A percentile compares a stretch with the other conserved stretches of the same genome.
These are phyloP conservation scores for Dipodomys spectabilis DNA, from an alignment of 2,113 vertebrate species.

Conservation along the genomic window DNA sequence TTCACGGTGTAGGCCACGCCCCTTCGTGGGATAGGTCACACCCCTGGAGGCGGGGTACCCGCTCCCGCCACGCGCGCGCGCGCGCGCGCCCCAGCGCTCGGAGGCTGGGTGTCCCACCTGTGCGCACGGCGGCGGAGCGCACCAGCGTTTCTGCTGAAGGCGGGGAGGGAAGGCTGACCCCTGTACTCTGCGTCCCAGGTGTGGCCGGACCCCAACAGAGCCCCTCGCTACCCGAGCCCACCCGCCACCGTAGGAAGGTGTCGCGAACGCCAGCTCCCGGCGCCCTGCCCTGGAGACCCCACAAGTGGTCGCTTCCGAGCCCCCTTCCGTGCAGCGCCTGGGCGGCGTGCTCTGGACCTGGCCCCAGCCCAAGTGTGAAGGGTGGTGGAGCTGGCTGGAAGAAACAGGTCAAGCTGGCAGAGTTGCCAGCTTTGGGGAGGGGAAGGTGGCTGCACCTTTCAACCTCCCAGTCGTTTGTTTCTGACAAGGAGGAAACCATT, in stretches of 20 bases:
- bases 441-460: not conserved
- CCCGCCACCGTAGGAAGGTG: no score
- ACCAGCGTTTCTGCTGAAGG: not conserved
- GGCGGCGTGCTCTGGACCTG: not conserved
- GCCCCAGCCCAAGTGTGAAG: not conserved
- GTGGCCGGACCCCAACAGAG: no score
- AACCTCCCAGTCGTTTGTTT: not conserved
- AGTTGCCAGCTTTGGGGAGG: not conserved
- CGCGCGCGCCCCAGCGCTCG: not conserved
- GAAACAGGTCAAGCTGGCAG: not conserved
- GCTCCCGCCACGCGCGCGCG: no score
- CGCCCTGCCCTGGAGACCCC: no score
- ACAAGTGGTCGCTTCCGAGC: no score
- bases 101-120: rapidly evolving
- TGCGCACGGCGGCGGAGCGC: not conserved
- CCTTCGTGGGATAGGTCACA: not conserved
- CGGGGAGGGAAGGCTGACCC: not conserved
- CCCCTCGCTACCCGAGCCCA: no score
- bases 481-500: not conserved
- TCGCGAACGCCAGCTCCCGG: no score
- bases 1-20: not conserved
- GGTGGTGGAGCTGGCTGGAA: not conserved
- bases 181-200: not conserved
- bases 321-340: no score
- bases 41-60: no score